Percentiles rank a stretch among this genome's conserved stretches.
These are phyloP conservation scores for Opisthocomus hoazin DNA, from an alignment of 2,113 vertebrate genomes.

Conservation along the genomic window DNA sequence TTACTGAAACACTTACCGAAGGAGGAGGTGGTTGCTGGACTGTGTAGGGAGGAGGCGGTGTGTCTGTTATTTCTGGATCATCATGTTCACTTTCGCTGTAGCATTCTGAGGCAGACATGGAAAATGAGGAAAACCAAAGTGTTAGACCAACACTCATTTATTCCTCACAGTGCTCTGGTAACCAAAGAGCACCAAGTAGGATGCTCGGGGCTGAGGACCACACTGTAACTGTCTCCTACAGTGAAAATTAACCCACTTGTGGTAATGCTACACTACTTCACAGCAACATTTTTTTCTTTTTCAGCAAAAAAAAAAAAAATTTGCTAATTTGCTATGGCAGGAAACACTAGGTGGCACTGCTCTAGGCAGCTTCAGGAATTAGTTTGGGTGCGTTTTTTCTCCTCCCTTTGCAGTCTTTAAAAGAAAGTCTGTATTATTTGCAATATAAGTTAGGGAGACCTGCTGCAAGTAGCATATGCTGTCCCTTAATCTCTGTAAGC, in stretches of 20 bases:
- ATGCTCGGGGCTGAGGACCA: background rate
- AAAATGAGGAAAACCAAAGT: background rate
- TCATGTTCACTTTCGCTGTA: slow-evolving; percentile 97
- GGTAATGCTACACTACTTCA: background rate
- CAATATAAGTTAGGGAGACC: background rate
- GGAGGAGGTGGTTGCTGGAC: slow-evolving; percentile 57
- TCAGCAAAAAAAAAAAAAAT: background rate
- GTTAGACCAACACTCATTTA: background rate
- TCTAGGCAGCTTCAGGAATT: background rate
- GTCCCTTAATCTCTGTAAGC: background rate
- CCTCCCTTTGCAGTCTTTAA: background rate
- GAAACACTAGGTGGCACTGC: background rate
- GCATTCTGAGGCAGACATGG: slow-evolving; percentile 76
- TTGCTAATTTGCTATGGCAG: background rate
- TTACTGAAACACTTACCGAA: slow-evolving; percentile 42
- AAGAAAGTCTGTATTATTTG: background rate
- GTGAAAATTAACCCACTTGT: background rate
- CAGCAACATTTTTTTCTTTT: background rate
- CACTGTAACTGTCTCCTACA: background rate
- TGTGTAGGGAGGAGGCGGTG: slow-evolving; percentile 75
- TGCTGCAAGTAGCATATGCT: background rate
- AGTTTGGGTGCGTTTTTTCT: background rate
- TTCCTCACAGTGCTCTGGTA: fast-evolving
- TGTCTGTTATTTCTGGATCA: slow-evolving; percentile 83
- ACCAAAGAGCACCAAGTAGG: background rate